phyloP scores from a whole-genome alignment of 2,888 invertebrate species.

The Antheraea assamensis region DNA sequence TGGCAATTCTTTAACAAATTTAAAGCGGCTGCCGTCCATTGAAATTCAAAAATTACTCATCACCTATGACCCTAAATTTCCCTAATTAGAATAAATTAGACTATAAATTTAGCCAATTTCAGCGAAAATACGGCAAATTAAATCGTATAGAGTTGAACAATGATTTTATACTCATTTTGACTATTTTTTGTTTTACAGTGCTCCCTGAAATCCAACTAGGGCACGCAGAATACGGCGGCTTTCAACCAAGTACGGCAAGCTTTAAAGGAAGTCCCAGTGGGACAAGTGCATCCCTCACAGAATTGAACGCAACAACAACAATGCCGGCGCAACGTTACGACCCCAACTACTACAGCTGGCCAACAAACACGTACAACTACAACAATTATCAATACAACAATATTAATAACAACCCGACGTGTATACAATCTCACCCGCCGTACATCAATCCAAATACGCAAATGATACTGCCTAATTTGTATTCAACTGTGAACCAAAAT shows the following conservation, averaged over 20 bases:
- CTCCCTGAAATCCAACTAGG: slow-evolving; percentile 81
- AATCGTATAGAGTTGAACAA: neutral
- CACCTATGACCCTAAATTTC: neutral
- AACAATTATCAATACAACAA: slow-evolving; percentile 88
- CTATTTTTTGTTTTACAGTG: slow-evolving; percentile 58
- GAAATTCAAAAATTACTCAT: neutral
- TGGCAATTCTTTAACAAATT: neutral
- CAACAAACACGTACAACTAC: slow-evolving; percentile 85
- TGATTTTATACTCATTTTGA: slow-evolving; percentile 3
- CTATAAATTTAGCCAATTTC: neutral
- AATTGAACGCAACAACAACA: slow-evolving; percentile 64
- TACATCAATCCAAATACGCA: slow-evolving; percentile 84
- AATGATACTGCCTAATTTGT: slow-evolving; percentile 90
- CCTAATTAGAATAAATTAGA: neutral
- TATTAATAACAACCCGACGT: slow-evolving; percentile 78
- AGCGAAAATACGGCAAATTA: neutral
- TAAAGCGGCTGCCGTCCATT: neutral
- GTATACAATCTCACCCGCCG: slow-evolving; percentile 80
- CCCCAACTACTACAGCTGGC: slow-evolving; percentile 83
- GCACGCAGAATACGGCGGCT: slow-evolving; percentile 69
- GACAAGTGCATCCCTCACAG: slow-evolving; percentile 66
- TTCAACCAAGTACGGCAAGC: slow-evolving; percentile 60
- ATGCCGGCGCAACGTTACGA: slow-evolving; percentile 72
- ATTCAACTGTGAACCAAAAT: slow-evolving; percentile 93
- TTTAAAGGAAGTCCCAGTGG: slow-evolving; percentile 70